Base-by-base conservation (phyloP, 2,113 vertebrate genomes). In the Poecilia latipinna region DNA sequence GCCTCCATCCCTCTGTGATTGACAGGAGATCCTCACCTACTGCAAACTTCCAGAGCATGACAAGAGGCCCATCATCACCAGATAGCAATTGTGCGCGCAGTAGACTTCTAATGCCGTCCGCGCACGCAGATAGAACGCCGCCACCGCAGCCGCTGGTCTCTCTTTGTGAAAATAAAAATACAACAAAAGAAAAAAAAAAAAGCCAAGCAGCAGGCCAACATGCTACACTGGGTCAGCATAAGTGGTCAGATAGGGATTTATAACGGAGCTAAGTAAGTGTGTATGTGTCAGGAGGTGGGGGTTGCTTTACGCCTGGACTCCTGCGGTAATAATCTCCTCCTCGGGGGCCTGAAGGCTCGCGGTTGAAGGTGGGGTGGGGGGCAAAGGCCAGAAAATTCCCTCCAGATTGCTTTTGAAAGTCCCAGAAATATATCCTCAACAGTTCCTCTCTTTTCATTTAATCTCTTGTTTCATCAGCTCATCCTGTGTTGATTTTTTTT, bases 331-430 rank as follows among this genome's bases (percentile, higher is more conserved):
- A 85, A 91, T 86, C 87, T 92, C 95, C 94, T 93, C 94, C 92
- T 95, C 95, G 94, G 89, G 95, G 96, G 33, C 85, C 70, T 94
- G 94, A 71, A 79, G 94, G 94, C 93, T 92, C 93, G 92, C 91
- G 94, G 94, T 89, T 91, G 94, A 95, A 96, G 19, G 44, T 37
- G 35, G 35, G 44, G 44, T 19, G 44, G 51, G 8, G 51, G 94
- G 93, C 96, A 97, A 95, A 90, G 94, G 96, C 94, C 96, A 96
- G 95, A 96, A 97, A 95, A 96, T 96, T 96, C 95, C 94, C 95
- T 94, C 92, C 94, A 92, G 95, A 97, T 98, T 97, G 96, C 91
- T 95, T 98, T 94, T 95, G 93, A 95, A 37, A 95, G 94, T 92
- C 94, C 88, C 91, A 95, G 95, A 94, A 66, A 96, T 93, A 94